These are phyloP conservation scores for Ranitomeya imitator DNA, from an alignment of 2,113 vertebrate species.

Conservation along the genomic window DNA sequence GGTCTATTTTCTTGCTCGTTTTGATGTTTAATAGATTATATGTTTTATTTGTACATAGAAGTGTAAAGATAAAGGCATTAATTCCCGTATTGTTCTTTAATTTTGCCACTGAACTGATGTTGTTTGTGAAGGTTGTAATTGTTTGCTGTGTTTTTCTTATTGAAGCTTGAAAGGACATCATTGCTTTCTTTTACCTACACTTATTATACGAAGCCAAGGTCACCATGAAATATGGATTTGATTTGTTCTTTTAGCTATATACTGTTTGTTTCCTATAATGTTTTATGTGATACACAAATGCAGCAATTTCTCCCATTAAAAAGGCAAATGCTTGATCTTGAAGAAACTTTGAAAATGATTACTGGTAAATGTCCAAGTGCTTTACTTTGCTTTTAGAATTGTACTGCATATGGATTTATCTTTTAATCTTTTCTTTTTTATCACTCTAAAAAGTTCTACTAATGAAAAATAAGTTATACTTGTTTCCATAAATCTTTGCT, in stretches of 20 bases:
- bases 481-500: too few relatives aligned
- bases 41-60: not conserved
- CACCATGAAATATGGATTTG: not conserved
- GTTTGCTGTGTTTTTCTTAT: not conserved
- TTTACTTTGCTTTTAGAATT: not conserved
- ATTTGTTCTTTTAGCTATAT: not conserved
- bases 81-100: not conserved
- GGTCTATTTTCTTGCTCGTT: too few relatives aligned
- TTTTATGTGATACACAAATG: not conserved
- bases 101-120: not conserved
- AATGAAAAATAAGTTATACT: too few relatives aligned
- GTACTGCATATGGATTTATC: not conserved
- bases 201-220: slow-evolving; percentile 1
- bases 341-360: not conserved
- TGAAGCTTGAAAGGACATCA: not conserved
- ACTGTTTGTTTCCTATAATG: not conserved
- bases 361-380: not conserved
- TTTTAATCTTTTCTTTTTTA: not conserved
- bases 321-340: not conserved
- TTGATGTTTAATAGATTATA: too few relatives aligned
- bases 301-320: not conserved
- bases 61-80: not conserved
- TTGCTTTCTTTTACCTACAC: not conserved
- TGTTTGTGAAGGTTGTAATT: not conserved
- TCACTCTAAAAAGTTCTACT: too few relatives aligned